These are phyloP conservation scores for Dromiciops gliroides DNA, from an alignment of 2,113 vertebrate species.

Conservation along the genomic window DNA sequence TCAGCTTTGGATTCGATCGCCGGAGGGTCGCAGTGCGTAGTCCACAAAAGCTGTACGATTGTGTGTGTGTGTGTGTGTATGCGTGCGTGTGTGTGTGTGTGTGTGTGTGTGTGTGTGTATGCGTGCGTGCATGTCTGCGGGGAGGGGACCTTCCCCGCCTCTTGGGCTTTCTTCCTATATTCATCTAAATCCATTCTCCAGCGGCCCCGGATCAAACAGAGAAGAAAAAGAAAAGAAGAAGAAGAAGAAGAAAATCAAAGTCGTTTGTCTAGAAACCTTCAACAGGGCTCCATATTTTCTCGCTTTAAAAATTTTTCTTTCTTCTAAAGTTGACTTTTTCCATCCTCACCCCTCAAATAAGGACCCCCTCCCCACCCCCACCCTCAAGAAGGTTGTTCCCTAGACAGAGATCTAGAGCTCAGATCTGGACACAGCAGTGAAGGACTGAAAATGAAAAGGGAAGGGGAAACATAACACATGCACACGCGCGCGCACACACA, in stretches of 20 bases:
- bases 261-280: slow-evolving; percentile 68
- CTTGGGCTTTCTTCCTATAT: not conserved
- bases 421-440: not conserved
- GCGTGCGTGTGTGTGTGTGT: not conserved
- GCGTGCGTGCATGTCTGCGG: not conserved
- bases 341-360: not conserved
- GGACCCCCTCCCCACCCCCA: no score
- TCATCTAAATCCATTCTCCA: not conserved
- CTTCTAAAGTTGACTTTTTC: not conserved
- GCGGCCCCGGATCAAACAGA: not conserved
- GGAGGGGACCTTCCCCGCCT: not conserved
- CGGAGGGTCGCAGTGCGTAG: not conserved
- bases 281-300: not conserved
- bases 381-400: not conserved
- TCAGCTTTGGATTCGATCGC: not conserved
- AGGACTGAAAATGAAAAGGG: not conserved
- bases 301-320: not conserved
- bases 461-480: not conserved
- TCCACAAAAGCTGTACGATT: not conserved
- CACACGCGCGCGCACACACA: not conserved
- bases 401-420: not conserved
- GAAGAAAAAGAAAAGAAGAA: slow-evolving; percentile 37
- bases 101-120: not conserved
- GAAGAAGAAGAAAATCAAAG: slow-evolving; percentile 60
- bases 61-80: no score